A percentile compares a stretch with the other conserved stretches of the same genome.
phyloP scores from a whole-genome alignment of 1,140 invertebrate species.

The Sycobia sp. region DNA sequence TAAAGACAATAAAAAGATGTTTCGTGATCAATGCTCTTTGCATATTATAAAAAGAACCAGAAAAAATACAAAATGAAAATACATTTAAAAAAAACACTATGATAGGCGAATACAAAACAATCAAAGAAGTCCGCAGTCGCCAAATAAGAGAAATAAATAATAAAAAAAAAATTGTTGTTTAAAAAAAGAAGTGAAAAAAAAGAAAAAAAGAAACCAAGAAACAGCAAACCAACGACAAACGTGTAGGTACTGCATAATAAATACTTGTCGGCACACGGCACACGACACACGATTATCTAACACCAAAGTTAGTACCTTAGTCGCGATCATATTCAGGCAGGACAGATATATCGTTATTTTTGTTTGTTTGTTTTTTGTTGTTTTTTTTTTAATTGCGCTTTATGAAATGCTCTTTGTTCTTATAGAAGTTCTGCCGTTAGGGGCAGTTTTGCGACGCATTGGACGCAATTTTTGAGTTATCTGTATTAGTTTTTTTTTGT shows the following conservation, averaged over 20 bases:
- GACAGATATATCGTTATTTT: constrained; percentile 24
- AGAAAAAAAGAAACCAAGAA: constrained; percentile 49
- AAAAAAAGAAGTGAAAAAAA: too few species aligned
- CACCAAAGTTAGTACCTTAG: constrained; percentile 62
- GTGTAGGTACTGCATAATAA: constrained; percentile 56
- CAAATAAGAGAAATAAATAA: constrained; percentile 48
- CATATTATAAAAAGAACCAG: constrained; percentile 14
- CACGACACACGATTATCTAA: constrained; percentile 62
- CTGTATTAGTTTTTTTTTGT: neutral
- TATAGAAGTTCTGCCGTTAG: too few species aligned
- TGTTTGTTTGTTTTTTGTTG: constrained; percentile 7
- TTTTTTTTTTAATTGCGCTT: constrained; percentile 8
- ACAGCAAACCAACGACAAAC: constrained; percentile 61
- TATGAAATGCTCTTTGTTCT: neutral
- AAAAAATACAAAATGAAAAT: constrained; percentile 25
- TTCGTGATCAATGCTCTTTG: constrained; percentile 23
- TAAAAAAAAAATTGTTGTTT: too few species aligned
- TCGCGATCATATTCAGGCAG: constrained; percentile 39
- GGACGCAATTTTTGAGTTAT: neutral
- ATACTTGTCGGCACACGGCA: constrained; percentile 49
- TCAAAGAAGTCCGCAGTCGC: constrained; percentile 43
- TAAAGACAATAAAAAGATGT: neutral
- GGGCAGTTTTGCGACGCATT: neutral
- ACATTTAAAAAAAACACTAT: constrained; percentile 31
- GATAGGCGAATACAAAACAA: constrained; percentile 36